A percentile compares a stretch with the other conserved stretches of the same genome.
Conservation (phyloP, 2,888 invertebrate genomes). For the Pristionchus japonicus region DNA sequence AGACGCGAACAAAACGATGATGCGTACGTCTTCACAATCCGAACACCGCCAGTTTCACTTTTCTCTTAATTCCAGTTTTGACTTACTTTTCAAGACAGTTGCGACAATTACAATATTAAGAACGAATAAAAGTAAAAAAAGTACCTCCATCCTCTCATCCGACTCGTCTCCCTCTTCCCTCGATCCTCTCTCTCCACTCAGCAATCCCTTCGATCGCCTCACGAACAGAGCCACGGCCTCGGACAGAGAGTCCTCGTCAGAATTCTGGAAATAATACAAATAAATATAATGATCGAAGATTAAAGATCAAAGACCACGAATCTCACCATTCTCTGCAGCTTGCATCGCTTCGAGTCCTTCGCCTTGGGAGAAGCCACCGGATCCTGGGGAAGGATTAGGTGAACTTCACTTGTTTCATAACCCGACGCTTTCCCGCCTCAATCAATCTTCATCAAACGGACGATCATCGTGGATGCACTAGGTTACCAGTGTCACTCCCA, state of each 20-base stretch:
- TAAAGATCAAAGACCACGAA: neutral
- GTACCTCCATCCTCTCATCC: neutral
- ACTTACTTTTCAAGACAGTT: too few relatives aligned
- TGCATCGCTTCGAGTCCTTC: neutral
- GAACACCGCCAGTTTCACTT: too few relatives aligned
- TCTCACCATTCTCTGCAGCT: neutral
- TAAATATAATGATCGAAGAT: neutral
- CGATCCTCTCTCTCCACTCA: constrained; percentile 2
- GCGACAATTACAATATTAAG: too few relatives aligned
- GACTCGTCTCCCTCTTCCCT: neutral
- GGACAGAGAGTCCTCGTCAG: neutral
- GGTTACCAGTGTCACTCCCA: too few relatives aligned
- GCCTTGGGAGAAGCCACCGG: neutral
- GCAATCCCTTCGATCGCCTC: neutral
- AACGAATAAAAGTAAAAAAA: too few relatives aligned
- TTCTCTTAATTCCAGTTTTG: too few relatives aligned
- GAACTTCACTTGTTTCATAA: too few relatives aligned
- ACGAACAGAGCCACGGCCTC: constrained; percentile 17
- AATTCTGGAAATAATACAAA: neutral
- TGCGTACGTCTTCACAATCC: too few relatives aligned
- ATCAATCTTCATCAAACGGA: too few relatives aligned
- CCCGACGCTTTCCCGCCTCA: too few relatives aligned
- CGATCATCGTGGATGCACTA: too few relatives aligned
- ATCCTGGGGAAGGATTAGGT: neutral
- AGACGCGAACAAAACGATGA: too few relatives aligned